These are phyloP conservation scores for Meriones unguiculatus DNA, from an alignment of 2,113 vertebrate species.

Conservation along the genomic window DNA sequence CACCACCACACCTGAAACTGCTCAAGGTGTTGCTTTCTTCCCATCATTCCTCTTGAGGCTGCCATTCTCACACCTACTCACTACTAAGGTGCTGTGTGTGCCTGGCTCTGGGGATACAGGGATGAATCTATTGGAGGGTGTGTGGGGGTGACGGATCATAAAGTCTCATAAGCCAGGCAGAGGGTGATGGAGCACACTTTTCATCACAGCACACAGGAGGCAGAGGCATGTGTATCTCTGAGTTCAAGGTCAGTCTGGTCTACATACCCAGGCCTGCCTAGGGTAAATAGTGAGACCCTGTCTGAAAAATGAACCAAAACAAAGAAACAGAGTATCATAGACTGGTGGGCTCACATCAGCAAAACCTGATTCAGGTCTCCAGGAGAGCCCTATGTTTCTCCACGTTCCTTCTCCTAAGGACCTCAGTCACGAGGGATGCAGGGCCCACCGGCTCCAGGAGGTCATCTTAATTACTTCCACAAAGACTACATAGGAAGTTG, in stretches of 20 bases:
- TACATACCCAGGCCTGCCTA: background rate
- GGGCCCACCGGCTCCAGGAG: background rate
- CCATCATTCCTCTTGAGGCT: background rate
- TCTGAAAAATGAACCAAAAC: background rate
- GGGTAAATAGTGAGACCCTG: background rate
- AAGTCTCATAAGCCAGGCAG: background rate
- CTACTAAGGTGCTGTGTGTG: background rate
- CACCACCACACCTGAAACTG: background rate
- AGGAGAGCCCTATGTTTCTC: background rate
- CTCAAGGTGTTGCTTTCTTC: no score
- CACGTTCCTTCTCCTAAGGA: background rate
- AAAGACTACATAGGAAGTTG: background rate
- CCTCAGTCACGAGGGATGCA: background rate
- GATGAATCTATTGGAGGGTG: background rate
- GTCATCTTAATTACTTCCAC: background rate
- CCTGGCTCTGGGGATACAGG: background rate
- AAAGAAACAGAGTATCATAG: background rate
- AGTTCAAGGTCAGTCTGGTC: background rate
- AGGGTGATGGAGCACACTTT: background rate
- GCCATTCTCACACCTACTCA: background rate
- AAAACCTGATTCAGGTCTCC: background rate
- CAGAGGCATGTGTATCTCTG: background rate
- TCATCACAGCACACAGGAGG: background rate
- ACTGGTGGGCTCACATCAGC: background rate
- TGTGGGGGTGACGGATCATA: accelerated